These are phyloP conservation scores for Corydoras maculifer DNA, from an alignment of 2,113 vertebrate species.

Conservation along the genomic window DNA sequence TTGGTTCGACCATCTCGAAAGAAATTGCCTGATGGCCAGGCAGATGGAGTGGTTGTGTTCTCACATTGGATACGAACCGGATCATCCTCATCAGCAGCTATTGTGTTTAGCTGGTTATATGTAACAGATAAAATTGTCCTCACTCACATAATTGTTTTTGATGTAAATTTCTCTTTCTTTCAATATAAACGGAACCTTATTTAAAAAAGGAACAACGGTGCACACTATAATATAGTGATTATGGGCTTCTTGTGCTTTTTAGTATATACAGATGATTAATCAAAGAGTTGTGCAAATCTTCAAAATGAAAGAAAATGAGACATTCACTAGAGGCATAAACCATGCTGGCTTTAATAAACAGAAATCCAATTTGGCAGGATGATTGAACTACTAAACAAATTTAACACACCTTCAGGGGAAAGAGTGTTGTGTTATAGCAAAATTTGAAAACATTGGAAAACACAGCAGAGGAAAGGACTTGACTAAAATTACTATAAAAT, in stretches of 20 bases:
- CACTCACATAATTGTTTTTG: neutral
- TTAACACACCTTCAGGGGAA: slow-evolving; percentile 11
- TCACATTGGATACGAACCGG: slow-evolving; percentile 42
- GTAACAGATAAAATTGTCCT: slow-evolving; percentile 2
- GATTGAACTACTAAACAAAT: slow-evolving; percentile 4
- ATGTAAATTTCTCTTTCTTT: slow-evolving; percentile 5
- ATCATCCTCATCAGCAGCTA: slow-evolving; percentile 44
- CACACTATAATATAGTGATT: too few species aligned
- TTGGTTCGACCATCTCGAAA: slow-evolving; percentile 67
- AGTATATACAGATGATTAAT: too few species aligned
- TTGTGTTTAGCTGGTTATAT: slow-evolving; percentile 50
- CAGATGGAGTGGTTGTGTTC: slow-evolving; percentile 29
- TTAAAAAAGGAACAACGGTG: too few species aligned
- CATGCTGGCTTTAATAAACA: slow-evolving; percentile 18
- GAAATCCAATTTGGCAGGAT: slow-evolving; percentile 6
- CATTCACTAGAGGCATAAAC: slow-evolving; percentile 2
- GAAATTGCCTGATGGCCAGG: slow-evolving; percentile 53
- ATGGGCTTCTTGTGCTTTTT: too few species aligned
- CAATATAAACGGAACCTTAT: neutral
- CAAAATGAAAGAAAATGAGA: neutral
- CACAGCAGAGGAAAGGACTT: neutral
- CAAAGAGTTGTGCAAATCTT: too few species aligned
- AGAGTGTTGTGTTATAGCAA: neutral
- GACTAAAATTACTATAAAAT: neutral
- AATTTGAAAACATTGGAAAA: neutral